Percentiles rank a stretch among this genome's conserved stretches.
phyloP scores from a whole-genome alignment of 1,140 invertebrate genomes.

The Amphibalanus amphitrite region DNA sequence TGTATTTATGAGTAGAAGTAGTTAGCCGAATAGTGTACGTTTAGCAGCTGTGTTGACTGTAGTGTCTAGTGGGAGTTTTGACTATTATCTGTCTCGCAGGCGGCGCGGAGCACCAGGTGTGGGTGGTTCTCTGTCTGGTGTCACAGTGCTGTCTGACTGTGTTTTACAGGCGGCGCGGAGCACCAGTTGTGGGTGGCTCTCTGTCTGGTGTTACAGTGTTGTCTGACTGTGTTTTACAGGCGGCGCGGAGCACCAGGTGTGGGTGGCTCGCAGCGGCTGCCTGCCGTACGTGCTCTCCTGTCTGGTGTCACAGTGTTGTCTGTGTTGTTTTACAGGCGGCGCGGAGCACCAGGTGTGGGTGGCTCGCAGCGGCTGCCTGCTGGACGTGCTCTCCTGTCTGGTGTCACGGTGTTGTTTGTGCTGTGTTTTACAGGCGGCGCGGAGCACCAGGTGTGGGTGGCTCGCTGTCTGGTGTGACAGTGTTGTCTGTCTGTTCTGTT shows the following conservation, averaged over 20 bases:
- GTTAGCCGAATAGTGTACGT: too few relatives aligned
- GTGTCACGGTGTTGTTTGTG: too few relatives aligned
- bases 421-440: slow-evolving; percentile 2
- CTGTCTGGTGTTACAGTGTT: too few relatives aligned
- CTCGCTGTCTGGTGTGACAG: too few relatives aligned
- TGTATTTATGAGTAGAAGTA: too few relatives aligned
- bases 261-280: slow-evolving; percentile 49
- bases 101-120: slow-evolving; percentile 26
- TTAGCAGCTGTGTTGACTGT: too few relatives aligned
- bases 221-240: slow-evolving; percentile 8
- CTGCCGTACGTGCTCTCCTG: slow-evolving; percentile 44
- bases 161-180: background rate
- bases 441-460: slow-evolving; percentile 37
- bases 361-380: slow-evolving; percentile 46
- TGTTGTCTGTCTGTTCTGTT: background rate
- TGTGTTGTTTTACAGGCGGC: slow-evolving; percentile 1
- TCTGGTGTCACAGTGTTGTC: too few relatives aligned
- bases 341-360: slow-evolving; percentile 35
- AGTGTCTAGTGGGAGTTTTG: too few relatives aligned
- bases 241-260: slow-evolving; percentile 26
- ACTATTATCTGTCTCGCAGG: background rate
- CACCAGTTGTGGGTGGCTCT: slow-evolving; percentile 40
- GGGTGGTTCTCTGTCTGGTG: slow-evolving; percentile 34
- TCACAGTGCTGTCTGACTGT: too few relatives aligned
- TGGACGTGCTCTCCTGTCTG: slow-evolving; percentile 43